Percentiles rank a stretch among this genome's conserved stretches.
Conservation (phyloP, 2,113 vertebrate genomes). For the Acrocephalus arundinaceus region DNA sequence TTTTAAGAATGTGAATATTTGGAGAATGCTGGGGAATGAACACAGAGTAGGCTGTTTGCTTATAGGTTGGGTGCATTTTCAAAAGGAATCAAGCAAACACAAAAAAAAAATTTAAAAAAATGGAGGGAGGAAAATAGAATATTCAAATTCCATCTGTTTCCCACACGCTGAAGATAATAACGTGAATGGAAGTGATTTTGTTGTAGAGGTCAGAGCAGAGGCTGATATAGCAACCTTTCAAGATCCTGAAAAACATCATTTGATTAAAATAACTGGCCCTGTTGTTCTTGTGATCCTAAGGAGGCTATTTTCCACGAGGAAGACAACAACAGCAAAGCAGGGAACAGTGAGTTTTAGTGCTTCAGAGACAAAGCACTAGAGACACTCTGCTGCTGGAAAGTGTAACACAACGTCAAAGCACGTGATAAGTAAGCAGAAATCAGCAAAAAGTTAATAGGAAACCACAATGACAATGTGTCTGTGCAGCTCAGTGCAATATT, state of each 20-base stretch:
- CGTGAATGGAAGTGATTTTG: constrained; percentile 74
- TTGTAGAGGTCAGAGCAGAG: constrained; percentile 66
- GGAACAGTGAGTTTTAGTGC: neutral
- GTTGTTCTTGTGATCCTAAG: constrained; percentile 57
- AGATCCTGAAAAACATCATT: constrained; percentile 62
- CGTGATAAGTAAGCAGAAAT: constrained; percentile 15
- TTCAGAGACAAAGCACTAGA: constrained; percentile 21
- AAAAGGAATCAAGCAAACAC: constrained; percentile 59
- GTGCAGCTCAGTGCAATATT: neutral
- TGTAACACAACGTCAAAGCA: constrained; percentile 6
- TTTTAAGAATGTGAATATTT: constrained; percentile 93
- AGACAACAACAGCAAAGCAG: constrained; percentile 3
- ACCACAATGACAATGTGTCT: neutral
- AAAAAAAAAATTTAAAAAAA: neutral
- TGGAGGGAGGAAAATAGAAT: constrained; percentile 46
- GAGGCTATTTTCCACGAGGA: constrained; percentile 31
- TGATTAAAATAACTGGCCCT: constrained; percentile 37
- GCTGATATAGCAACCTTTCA: constrained; percentile 66
- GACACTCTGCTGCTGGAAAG: constrained; percentile 37
- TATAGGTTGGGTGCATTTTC: constrained; percentile 67
- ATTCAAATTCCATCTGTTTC: constrained; percentile 75
- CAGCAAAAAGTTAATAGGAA: constrained; percentile 11
- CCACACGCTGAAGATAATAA: constrained; percentile 78
- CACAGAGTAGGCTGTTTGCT: constrained; percentile 76
- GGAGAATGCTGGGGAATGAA: constrained; percentile 85